Percentiles rank a stretch among this genome's conserved stretches.
These are phyloP conservation scores for Rhagophthalmus giganteus DNA, from an alignment of 2,888 invertebrate species.

Conservation along the genomic window DNA sequence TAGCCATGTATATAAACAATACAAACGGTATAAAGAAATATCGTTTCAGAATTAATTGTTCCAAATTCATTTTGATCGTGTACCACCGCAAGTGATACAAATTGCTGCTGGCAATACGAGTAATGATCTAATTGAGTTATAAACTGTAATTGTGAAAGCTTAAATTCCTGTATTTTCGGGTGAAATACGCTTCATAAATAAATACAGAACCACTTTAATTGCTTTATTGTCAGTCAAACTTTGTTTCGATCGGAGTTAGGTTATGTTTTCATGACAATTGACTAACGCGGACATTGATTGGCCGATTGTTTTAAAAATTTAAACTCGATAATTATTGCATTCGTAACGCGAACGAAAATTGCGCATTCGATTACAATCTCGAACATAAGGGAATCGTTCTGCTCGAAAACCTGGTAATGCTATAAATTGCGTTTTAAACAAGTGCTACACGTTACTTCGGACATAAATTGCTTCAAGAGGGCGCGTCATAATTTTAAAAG, in stretches of 20 bases:
- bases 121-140: constrained; percentile 11
- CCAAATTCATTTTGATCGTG: not conserved
- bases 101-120: constrained; percentile 5
- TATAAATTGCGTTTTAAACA: not conserved
- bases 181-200: not conserved
- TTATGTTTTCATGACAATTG: too few relatives aligned
- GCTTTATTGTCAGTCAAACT: not conserved
- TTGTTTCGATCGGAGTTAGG: not conserved
- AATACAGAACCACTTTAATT: not conserved
- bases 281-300: not conserved
- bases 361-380: too few relatives aligned
- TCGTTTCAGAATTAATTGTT: not conserved
- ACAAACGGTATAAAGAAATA: not conserved
- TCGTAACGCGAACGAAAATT: too few relatives aligned
- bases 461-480: not conserved
- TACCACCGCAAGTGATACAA: constrained; percentile 1
- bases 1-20: not conserved
- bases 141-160: constrained; percentile 9
- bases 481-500: not conserved
- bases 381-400: too few relatives aligned
- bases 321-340: too few relatives aligned
- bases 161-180: not conserved
- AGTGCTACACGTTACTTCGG: not conserved
- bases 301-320: too few relatives aligned
- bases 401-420: too few relatives aligned